Conservation (phyloP, 2,888 invertebrate genomes). For the Azorinus chamasolen region DNA sequence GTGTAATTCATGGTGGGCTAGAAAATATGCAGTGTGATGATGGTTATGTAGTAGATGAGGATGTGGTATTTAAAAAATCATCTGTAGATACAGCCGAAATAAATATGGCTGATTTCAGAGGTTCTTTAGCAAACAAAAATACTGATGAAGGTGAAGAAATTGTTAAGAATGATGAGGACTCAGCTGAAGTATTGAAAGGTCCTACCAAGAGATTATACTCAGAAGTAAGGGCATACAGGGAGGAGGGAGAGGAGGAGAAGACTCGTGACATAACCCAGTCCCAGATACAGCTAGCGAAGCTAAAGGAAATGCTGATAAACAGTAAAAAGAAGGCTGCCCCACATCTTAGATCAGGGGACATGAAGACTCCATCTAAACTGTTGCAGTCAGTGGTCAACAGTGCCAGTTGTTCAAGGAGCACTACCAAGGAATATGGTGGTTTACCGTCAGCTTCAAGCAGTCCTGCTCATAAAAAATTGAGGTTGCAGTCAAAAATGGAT, state of each 20-base stretch:
- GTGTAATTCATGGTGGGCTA: not conserved
- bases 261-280: constrained; percentile 47
- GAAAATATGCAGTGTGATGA: not conserved
- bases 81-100: not conserved
- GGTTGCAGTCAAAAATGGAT: too few relatives aligned
- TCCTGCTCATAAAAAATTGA: too few relatives aligned
- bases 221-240: too few relatives aligned
- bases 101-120: not conserved
- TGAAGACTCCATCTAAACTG: constrained; percentile 45
- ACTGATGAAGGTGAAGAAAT: too few relatives aligned
- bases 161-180: too few relatives aligned
- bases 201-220: not conserved
- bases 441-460: too few relatives aligned
- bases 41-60: too few relatives aligned
- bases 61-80: too few relatives aligned
- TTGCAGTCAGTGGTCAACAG: too few relatives aligned
- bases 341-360: constrained; percentile 23
- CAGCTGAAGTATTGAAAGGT: too few relatives aligned
- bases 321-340: constrained; percentile 39
- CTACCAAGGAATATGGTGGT: too few relatives aligned
- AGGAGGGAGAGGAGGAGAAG: constrained; percentile 20
- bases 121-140: not conserved
- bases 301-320: constrained; percentile 44
- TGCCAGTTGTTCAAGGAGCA: too few relatives aligned
- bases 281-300: constrained; percentile 19